Percentiles rank a stretch among this genome's conserved stretches.
phyloP scores from a whole-genome alignment of 2,113 vertebrate genomes.

The Gambusia affinis region DNA sequence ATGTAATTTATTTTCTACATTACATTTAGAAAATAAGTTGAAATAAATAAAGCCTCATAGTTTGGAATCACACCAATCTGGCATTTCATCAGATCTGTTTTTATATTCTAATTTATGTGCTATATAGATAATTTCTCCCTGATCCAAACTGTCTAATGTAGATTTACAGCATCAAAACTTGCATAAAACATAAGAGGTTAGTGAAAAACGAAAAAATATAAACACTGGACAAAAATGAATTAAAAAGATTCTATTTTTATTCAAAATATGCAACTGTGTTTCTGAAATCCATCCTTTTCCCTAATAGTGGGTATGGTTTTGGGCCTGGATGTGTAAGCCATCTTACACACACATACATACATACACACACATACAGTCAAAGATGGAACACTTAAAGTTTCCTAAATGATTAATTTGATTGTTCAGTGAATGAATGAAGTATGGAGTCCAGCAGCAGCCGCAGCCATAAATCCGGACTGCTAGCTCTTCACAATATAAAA shows the following conservation, averaged over 20 bases:
- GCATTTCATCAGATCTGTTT: not conserved
- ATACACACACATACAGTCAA: constrained; percentile 12
- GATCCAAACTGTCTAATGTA: not conserved
- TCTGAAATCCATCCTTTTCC: constrained; percentile 51
- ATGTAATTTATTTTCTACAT: not conserved
- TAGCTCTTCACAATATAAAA: constrained; percentile 7
- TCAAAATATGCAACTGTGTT: constrained; percentile 79
- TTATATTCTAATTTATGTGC: not conserved
- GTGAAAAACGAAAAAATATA: constrained; percentile 55
- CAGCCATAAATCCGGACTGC: constrained; percentile 1
- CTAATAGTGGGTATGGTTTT: constrained; percentile 46
- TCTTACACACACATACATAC: constrained; percentile 7
- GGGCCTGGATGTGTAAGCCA: constrained; percentile 33
- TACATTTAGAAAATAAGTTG: not conserved
- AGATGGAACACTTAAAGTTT: constrained; percentile 40
- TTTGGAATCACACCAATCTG: too few relatives aligned
- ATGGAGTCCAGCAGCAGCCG: constrained; percentile 48
- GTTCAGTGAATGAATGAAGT: constrained; percentile 59
- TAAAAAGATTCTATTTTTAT: constrained; percentile 80
- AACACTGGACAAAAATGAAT: constrained; percentile 72
- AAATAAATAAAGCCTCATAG: too few relatives aligned
- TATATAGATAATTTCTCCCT: not conserved
- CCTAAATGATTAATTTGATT: constrained; percentile 62
- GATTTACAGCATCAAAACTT: not conserved
- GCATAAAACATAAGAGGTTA: constrained; percentile 21